These are phyloP conservation scores for Diacarnus erythraeanus DNA, from an alignment of 37 sponge, comb jelly and placozoan species.

Conservation along the genomic window DNA sequence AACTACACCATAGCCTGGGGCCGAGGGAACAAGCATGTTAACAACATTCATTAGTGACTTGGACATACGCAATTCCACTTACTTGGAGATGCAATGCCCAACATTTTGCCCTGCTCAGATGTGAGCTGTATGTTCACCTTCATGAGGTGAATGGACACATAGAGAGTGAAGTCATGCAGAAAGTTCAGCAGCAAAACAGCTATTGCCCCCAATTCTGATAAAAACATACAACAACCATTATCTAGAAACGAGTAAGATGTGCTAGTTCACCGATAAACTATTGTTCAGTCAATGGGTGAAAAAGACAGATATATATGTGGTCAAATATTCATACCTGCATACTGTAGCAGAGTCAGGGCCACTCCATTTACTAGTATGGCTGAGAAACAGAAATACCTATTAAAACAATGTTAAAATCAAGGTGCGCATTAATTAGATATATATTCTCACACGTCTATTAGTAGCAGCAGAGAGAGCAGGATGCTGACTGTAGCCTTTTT, in stretches of 20 bases:
- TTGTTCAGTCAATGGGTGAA: too few relatives aligned
- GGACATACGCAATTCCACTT: too few relatives aligned
- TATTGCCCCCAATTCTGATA: conserved; percentile 29
- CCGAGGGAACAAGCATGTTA: conserved; percentile 8
- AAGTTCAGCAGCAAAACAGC: conserved; percentile 18
- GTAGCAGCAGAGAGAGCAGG: background rate
- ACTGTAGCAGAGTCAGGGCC: background rate
- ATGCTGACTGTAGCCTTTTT: conserved; percentile 10
- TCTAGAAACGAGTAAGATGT: too few relatives aligned
- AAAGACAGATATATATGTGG: too few relatives aligned
- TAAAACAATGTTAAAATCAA: background rate
- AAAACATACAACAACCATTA: too few relatives aligned
- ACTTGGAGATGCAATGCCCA: background rate
- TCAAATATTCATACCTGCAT: background rate
- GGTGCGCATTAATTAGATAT: background rate
- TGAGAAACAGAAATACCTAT: background rate
- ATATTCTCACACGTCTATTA: conserved; percentile 36
- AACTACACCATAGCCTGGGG: conserved; percentile 41
- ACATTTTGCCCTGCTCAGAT: conserved; percentile 29
- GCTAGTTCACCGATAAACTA: too few relatives aligned
- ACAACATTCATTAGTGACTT: too few relatives aligned
- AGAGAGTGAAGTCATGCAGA: conserved; percentile 33
- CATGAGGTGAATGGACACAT: background rate
- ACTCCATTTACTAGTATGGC: background rate
- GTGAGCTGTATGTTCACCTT: conserved; percentile 12